Evolutionary conservation across 2,888 invertebrate species (phyloP).

Genomic region (Polyploca ridens): DNA sequence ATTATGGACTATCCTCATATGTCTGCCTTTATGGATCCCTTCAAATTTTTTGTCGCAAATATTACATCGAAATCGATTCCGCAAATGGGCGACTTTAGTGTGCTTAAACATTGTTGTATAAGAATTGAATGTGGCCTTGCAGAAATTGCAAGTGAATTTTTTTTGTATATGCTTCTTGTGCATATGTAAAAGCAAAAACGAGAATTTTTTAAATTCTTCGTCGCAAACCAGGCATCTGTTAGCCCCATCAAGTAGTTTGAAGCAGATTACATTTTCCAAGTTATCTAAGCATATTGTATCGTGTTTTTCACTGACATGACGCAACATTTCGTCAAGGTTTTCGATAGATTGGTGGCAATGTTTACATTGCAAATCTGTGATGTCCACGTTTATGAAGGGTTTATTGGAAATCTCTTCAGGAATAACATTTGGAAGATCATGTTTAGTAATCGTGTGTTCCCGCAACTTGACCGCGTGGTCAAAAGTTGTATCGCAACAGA

Average conservation of each 20-base stretch:
- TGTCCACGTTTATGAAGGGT: not conserved
- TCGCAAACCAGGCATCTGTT: not conserved
- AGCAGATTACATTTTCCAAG: too few species aligned
- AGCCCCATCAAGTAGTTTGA: not conserved
- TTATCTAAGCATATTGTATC: not conserved
- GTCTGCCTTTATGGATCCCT: too few species aligned
- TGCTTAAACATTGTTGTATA: not conserved
- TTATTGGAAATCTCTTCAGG: not conserved
- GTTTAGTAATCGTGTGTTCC: not conserved
- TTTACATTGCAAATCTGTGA: not conserved
- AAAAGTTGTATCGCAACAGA: too few species aligned
- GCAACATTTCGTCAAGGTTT: not conserved
- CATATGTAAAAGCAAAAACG: constrained; percentile 24
- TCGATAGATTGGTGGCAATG: not conserved
- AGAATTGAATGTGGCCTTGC: not conserved
- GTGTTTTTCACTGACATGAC: not conserved
- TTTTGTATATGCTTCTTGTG: constrained; percentile 22
- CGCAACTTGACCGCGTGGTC: too few species aligned
- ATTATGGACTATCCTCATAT: not conserved
- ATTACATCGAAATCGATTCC: too few species aligned
- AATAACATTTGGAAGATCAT: not conserved
- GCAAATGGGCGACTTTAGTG: not conserved
- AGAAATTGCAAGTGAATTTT: constrained; percentile 24
- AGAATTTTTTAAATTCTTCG: constrained; percentile 20
- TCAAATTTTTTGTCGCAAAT: too few species aligned